phyloP scores from a whole-genome alignment of 92 coral and sea anemone genomes.

The Nematostella vectensis region DNA sequence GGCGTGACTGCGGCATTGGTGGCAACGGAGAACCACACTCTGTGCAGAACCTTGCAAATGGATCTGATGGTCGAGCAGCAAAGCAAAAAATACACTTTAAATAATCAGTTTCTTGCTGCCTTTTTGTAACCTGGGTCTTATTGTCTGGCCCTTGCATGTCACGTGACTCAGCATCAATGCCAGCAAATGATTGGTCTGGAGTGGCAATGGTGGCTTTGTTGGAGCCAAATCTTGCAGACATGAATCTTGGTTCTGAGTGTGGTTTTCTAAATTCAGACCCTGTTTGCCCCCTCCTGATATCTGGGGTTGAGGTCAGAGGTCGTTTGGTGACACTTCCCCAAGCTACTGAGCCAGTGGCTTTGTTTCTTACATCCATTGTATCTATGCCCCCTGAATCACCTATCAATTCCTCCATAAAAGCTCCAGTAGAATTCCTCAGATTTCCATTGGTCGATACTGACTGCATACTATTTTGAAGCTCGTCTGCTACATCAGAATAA shows the following conservation, averaged over 20 bases:
- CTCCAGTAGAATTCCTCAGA: slow-evolving; percentile 39
- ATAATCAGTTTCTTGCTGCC: slow-evolving; percentile 76
- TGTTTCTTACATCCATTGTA: neutral
- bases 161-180: slow-evolving; percentile 35
- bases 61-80: slow-evolving; percentile 98
- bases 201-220: slow-evolving; percentile 54
- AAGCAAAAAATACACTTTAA: slow-evolving; percentile 84
- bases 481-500: slow-evolving; percentile 36
- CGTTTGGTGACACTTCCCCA: slow-evolving; percentile 41
- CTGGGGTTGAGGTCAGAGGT: slow-evolving; percentile 49
- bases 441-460: slow-evolving; percentile 38
- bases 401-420: slow-evolving; percentile 38
- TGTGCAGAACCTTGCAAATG: slow-evolving; percentile 85
- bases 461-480: slow-evolving; percentile 34
- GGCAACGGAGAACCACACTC: slow-evolving; percentile 96
- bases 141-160: slow-evolving; percentile 46
- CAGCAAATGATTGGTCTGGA: slow-evolving; percentile 32
- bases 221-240: slow-evolving; percentile 70
- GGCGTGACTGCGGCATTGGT: slow-evolving; percentile 67
- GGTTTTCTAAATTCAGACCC: slow-evolving; percentile 62
- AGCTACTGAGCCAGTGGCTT: slow-evolving; percentile 16
- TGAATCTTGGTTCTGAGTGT: slow-evolving; percentile 58
- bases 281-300: slow-evolving; percentile 20
- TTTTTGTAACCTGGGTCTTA: slow-evolving; percentile 43
- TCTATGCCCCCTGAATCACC: slow-evolving; percentile 12